A percentile compares a stretch with the other conserved stretches of the same genome.
These are phyloP conservation scores for Eira barbara DNA, from an alignment of 2,113 vertebrate species.

Conservation along the genomic window DNA sequence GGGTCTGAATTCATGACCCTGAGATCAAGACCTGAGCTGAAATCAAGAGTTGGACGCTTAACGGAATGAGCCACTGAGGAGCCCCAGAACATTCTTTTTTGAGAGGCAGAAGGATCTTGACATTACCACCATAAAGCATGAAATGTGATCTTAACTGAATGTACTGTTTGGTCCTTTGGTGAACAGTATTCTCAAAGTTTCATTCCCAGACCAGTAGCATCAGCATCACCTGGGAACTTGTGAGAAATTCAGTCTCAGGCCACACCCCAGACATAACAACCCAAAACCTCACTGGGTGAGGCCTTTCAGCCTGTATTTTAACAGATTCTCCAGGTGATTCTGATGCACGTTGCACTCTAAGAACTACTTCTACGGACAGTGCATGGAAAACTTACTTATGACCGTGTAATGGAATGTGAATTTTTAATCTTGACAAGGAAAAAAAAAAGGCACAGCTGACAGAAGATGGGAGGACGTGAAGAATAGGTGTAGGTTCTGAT, in stretches of 20 bases:
- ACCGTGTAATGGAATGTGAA: background rate
- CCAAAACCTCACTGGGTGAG: background rate
- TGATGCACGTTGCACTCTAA: background rate
- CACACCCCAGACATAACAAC: background rate
- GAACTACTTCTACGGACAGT: background rate
- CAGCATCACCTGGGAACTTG: background rate
- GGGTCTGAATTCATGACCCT: background rate
- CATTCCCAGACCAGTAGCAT: background rate
- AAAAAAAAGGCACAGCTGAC: background rate
- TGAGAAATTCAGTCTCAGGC: background rate
- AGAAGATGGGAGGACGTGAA: background rate
- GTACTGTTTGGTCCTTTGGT: background rate
- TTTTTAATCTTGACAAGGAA: background rate
- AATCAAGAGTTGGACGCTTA: background rate
- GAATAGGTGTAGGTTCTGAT: background rate
- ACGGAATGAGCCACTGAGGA: background rate
- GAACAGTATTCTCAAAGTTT: background rate
- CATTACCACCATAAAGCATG: background rate
- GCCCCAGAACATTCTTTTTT: background rate
- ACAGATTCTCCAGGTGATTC: background rate
- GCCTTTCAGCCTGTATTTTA: background rate
- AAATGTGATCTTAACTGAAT: background rate
- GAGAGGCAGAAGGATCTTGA: background rate
- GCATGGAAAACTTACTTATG: background rate
- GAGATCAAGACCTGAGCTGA: background rate